Evolutionary conservation across 2,888 invertebrate genomes (phyloP), one percentile per base, ranked within the genome.

Genomic region (Drosophila stalkeri): DNA sequence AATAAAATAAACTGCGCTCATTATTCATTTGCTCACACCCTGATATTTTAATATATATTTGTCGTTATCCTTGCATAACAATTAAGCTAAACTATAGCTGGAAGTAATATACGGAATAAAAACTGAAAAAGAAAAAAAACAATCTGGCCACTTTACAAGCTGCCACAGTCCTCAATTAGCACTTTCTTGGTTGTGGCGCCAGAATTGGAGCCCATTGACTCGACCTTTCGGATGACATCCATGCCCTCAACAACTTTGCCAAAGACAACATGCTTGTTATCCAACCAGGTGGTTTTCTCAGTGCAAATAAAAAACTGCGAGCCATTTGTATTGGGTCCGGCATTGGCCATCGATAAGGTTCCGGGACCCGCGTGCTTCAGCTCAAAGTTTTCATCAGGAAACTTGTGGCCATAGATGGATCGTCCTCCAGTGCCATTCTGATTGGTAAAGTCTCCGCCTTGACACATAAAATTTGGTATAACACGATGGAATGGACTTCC

Each of bases 391-490:
- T 99, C 99, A 92, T 99, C 99, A 23, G 95, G 96, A 93, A 99
- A 99, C 94, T 98, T 98, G 90, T 95, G 95, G 39, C 99, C 99
- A 88, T 98, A 99, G 94, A 99, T 99, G 80, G 98, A 98, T 94
- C 98, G 98, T 80, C 99, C 99, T 71, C 97, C 97, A 87, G 97
- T 97, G 94, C 98, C 98, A 92, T 97, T 97, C 96, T 98, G 96
- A 93, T 97, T 96, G 84, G 98, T 98, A 92, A 98, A 98, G 93
- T 98, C 98, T 81, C 98, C 97, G 59, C 97, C 98, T 94, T 98
- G 98, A 94, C 98, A 97, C 98, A 99, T 98, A 94, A 99, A 98
- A 93, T 97, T 97, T 80, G 98, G 98, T 93, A 99, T 99, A 86
- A 98, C 96, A 80, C 98, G 96, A 94, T 98, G 98, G 95, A 98